phyloP scores from a whole-genome alignment of 2,113 vertebrate genomes.

The Clarias magur region DNA sequence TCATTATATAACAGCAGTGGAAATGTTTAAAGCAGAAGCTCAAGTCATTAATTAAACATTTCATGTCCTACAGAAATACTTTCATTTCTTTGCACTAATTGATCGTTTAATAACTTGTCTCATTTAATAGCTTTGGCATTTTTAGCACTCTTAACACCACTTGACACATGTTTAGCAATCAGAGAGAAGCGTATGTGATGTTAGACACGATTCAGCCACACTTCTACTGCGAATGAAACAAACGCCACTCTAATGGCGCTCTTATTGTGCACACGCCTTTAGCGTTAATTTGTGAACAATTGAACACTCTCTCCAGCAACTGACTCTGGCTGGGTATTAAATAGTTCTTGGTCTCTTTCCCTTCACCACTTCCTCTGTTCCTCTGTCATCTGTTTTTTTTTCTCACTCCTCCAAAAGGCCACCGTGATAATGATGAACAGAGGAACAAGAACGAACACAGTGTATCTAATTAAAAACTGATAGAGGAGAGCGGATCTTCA shows the following conservation, averaged over 20 bases:
- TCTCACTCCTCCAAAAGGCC: slow-evolving; percentile 31
- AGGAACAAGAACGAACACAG: slow-evolving; percentile 57
- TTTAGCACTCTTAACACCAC: neutral
- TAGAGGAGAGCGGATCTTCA: slow-evolving; percentile 52
- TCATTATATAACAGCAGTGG: neutral
- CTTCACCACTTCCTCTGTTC: neutral
- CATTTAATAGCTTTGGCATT: neutral
- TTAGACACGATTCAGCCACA: neutral
- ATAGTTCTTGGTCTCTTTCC: neutral
- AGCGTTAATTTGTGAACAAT: neutral
- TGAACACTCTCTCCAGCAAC: neutral
- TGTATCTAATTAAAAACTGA: slow-evolving; percentile 68
- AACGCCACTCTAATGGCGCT: neutral
- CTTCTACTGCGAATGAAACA: neutral
- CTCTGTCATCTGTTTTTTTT: slow-evolving; percentile 10
- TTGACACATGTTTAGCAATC: neutral
- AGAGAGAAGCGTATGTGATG: neutral
- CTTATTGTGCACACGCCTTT: neutral
- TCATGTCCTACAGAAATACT: neutral
- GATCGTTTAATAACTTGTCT: neutral
- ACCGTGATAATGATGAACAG: slow-evolving; percentile 49
- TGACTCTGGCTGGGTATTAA: neutral
- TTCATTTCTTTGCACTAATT: neutral
- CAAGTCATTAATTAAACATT: neutral
- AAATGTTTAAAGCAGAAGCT: neutral